These are phyloP conservation scores for Falco novaeseelandiae DNA, from an alignment of 2,797 vertebrate genomes.

Conservation along the genomic window DNA sequence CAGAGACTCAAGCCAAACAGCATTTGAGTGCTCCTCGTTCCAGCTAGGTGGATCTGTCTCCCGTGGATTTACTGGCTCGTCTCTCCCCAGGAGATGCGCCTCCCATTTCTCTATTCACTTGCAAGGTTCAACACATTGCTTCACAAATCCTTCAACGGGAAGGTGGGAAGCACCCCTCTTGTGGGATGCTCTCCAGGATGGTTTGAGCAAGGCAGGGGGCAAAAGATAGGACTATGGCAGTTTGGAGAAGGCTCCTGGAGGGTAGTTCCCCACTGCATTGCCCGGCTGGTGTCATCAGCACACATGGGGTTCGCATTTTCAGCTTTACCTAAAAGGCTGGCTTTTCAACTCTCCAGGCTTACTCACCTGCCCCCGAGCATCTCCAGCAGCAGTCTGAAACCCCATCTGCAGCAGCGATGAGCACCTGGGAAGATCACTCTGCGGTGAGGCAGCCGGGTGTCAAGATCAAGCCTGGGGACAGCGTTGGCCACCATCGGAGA, in stretches of 20 bases:
- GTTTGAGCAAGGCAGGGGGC: background rate
- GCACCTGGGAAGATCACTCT: background rate
- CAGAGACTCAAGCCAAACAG: background rate
- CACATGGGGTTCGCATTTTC: too few relatives aligned
- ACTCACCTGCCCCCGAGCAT: background rate
- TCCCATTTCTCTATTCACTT: background rate
- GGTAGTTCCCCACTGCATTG: accelerated
- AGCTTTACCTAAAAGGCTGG: background rate
- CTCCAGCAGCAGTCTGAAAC: background rate
- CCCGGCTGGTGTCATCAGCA: background rate
- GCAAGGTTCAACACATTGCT: accelerated
- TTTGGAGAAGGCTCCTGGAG: background rate
- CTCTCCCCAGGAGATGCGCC: too few relatives aligned
- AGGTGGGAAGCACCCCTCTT: background rate
- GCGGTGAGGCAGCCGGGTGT: background rate
- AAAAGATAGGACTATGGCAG: accelerated
- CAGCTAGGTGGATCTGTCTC: background rate
- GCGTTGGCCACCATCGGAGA: background rate
- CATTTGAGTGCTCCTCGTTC: background rate
- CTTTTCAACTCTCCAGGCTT: background rate
- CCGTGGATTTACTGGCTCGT: background rate
- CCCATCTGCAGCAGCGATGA: accelerated
- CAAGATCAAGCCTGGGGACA: background rate
- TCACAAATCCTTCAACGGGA: background rate
- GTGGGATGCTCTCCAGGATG: background rate